These are phyloP conservation scores for Anguilla marmorata DNA, from an alignment of 2,797 vertebrate species.

Conservation along the genomic window DNA sequence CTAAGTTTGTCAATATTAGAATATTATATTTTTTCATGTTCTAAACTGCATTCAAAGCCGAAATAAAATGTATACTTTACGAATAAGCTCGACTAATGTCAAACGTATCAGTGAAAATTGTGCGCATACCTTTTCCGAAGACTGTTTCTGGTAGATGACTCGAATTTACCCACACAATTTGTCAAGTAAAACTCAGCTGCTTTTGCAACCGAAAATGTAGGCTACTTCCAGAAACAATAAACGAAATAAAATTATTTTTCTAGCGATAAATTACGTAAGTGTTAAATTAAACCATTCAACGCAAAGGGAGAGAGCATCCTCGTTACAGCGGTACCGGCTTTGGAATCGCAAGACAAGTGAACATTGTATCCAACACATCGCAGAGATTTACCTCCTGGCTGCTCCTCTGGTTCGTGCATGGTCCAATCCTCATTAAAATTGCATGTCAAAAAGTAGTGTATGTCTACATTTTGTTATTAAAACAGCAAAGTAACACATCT, in stretches of 20 bases:
- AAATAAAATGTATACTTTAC: not conserved
- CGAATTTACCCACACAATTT: conserved; percentile 56
- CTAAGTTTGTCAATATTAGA: conserved; percentile 23
- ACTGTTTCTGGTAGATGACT: conserved; percentile 58
- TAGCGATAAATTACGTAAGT: conserved; percentile 54
- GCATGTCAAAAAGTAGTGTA: conserved; percentile 26
- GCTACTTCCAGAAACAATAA: conserved; percentile 51
- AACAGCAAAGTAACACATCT: not conserved
- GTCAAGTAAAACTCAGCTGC: conserved; percentile 51
- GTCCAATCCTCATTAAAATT: conserved; percentile 39
- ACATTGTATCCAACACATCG: conserved; percentile 57
- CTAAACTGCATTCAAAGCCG: not conserved
- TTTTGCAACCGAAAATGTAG: conserved; percentile 47
- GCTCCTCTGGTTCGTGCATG: conserved; percentile 44
- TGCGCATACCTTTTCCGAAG: conserved; percentile 65
- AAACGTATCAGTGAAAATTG: conserved; percentile 24
- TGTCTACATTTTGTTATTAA: conserved; percentile 17
- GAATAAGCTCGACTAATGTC: not conserved
- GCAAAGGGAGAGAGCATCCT: conserved; percentile 58
- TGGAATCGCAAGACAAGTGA: conserved; percentile 66
- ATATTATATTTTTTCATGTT: not conserved
- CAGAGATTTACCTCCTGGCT: conserved; percentile 54
- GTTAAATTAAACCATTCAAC: conserved; percentile 61
- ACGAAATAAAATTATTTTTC: conserved; percentile 53
- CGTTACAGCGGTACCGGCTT: conserved; percentile 56